phyloP scores from a whole-genome alignment of 2,888 invertebrate species.

The Pycnomerus fuliginosus region DNA sequence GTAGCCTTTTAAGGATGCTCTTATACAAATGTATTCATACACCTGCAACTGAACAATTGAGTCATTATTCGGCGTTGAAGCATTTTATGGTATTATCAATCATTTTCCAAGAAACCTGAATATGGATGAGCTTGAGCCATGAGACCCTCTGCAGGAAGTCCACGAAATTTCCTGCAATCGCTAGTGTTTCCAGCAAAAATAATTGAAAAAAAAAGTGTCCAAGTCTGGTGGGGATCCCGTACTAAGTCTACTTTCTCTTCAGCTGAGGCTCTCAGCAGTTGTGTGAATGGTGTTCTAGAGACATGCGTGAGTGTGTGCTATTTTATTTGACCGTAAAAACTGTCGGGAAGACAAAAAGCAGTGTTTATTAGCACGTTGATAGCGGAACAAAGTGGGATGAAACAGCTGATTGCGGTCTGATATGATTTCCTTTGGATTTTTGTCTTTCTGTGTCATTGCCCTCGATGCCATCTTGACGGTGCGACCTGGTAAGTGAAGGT shows the following conservation, averaged over 20 bases:
- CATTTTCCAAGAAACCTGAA: too few relatives aligned
- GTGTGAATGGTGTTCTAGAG: slow-evolving; percentile 20
- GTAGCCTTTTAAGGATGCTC: too few relatives aligned
- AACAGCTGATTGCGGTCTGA: slow-evolving; percentile 11
- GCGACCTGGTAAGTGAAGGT: slow-evolving; percentile 20
- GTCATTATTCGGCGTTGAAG: too few relatives aligned
- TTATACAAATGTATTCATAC: too few relatives aligned
- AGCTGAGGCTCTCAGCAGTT: slow-evolving; percentile 17
- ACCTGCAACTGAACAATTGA: too few relatives aligned
- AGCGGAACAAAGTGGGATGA: slow-evolving; percentile 18
- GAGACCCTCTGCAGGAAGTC: too few relatives aligned
- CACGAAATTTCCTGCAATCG: too few relatives aligned
- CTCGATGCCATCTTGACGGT: slow-evolving; percentile 18
- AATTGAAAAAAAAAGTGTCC: slow-evolving; percentile 14
- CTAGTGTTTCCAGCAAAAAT: background rate
- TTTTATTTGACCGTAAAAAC: slow-evolving; percentile 6
- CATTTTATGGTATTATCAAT: too few relatives aligned
- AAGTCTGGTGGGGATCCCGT: slow-evolving; percentile 20
- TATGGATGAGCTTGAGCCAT: too few relatives aligned
- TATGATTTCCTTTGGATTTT: slow-evolving; percentile 12
- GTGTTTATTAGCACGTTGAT: too few relatives aligned
- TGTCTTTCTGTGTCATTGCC: slow-evolving; percentile 21
- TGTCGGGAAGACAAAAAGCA: background rate
- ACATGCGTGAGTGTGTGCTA: slow-evolving; percentile 23
- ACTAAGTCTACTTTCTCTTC: slow-evolving; percentile 28